Base-by-base conservation (phyloP, 2,888 invertebrate genomes). In the Troglohyphantes excavatus region DNA sequence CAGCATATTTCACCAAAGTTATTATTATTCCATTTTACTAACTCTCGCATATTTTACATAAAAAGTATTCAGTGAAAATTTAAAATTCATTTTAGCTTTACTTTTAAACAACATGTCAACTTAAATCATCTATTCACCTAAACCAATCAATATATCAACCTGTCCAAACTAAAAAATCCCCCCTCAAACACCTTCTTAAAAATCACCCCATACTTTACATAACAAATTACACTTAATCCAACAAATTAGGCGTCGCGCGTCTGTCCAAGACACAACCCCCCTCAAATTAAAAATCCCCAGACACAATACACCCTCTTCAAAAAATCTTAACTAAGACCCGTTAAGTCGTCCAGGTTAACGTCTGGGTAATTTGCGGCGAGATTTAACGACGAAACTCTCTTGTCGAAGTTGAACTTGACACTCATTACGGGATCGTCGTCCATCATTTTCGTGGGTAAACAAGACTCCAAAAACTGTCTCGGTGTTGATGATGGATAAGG, bases 361-460 rank as follows among this genome's bases (percentile, higher is more conserved):
- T 73, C 83, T 72, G 65, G n/a, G 65, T 73, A 83, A 83, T 83
- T 83, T 83, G 72, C 70, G 61, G 68, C 26, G 46, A 76, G 61
- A 59, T 23, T 46, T 75, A 33, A 9, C 85, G 13, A 39, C 68
- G 7, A 27, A 26, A 21, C 19, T n/a, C 65, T 61, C 39, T 73
- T 73, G 83, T 73, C 29, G 43, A 29, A 26, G 63, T 7, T 65
- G 83, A 73, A 46, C 46, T 65, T 73, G 83, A 73, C 83, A 83
- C 46, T 73, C 61, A 65, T 73, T 46, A 73, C 46, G 65, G 21
- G 11, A 11, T 13, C 29, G 73, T 83, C 83, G 63, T 82, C 27
- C 65, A 83, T 83, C 73, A 83, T 83, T 73, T 72, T 73, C 27
- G 39, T 39, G 43, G 63, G 39, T 59, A 83, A 73, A 83, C 82